phyloP scores from a whole-genome alignment of 1,140 invertebrate species.

The Ceratitis capitata region DNA sequence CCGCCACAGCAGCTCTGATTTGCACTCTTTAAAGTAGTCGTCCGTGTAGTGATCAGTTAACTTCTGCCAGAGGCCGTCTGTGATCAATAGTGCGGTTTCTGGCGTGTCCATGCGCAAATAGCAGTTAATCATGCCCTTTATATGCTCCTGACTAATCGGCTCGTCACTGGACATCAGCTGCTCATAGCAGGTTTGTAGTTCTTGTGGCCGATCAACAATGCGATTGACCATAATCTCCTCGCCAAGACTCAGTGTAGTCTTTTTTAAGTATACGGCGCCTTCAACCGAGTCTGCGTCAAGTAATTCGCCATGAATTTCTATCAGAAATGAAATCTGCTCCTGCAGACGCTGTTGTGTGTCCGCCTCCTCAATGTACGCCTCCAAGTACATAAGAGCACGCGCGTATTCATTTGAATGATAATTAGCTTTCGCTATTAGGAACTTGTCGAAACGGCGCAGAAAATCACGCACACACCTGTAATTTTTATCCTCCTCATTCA shows the following conservation, averaged over 20 bases:
- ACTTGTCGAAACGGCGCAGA: slow-evolving; percentile 71
- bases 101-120: slow-evolving; percentile 81
- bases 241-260: slow-evolving; percentile 74
- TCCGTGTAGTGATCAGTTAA: slow-evolving; percentile 65
- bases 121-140: slow-evolving; percentile 71
- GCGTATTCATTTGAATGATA: slow-evolving; percentile 79
- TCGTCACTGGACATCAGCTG: slow-evolving; percentile 70
- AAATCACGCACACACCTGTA: slow-evolving; percentile 67
- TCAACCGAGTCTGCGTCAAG: slow-evolving; percentile 82
- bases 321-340: slow-evolving; percentile 71
- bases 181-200: slow-evolving; percentile 82
- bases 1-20: slow-evolving; percentile 89
- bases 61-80: slow-evolving; percentile 69
- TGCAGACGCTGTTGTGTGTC: slow-evolving; percentile 68
- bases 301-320: slow-evolving; percentile 79
- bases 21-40: slow-evolving; percentile 70
- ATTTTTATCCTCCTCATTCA: slow-evolving; percentile 51
- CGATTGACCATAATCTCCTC: slow-evolving; percentile 79
- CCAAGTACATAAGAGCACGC: slow-evolving; percentile 77
- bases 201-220: slow-evolving; percentile 76
- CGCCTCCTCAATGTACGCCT: slow-evolving; percentile 74
- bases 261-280: slow-evolving; percentile 74
- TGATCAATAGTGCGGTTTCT: slow-evolving; percentile 76
- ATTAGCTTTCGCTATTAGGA: slow-evolving; percentile 75
- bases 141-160: slow-evolving; percentile 57